Conservation (phyloP, 2,888 invertebrate species). For the Tetramorium bicarinatum region DNA sequence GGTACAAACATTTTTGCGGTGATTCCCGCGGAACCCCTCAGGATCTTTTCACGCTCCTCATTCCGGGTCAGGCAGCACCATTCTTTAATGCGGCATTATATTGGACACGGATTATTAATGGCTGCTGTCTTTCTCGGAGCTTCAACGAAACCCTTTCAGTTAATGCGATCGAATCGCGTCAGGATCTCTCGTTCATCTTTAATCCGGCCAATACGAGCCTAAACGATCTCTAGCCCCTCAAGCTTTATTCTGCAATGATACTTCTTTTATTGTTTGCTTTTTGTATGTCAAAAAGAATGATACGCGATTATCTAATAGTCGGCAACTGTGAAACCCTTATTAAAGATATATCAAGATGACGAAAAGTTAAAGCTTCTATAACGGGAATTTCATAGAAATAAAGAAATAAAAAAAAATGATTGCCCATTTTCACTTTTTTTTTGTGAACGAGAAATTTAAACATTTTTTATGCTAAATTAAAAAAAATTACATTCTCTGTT, state of each 20-base stretch:
- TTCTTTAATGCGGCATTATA: conserved; percentile 83
- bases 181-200: conserved; percentile 45
- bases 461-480: too few species aligned
- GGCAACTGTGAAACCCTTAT: conserved; percentile 19
- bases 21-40: conserved; percentile 70
- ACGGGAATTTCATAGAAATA: conserved; percentile 14
- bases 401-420: neutral
- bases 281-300: conserved; percentile 55
- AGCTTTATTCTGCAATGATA: conserved; percentile 65
- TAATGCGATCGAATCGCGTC: conserved; percentile 60
- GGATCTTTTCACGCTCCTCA: conserved; percentile 69
- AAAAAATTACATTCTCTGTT: too few species aligned
- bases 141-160: conserved; percentile 64
- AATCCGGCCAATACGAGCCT: conserved; percentile 68
- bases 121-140: conserved; percentile 69
- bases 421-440: too few species aligned
- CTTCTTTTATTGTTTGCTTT: conserved; percentile 53
- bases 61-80: conserved; percentile 62
- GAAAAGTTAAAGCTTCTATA: neutral
- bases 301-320: conserved; percentile 51
- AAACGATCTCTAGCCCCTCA: conserved; percentile 58
- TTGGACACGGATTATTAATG: conserved; percentile 81
- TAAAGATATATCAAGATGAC: neutral
- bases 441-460: too few species aligned
- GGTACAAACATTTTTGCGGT: conserved; percentile 75